These are phyloP conservation scores for Dissostichus mawsoni DNA, from an alignment of 2,113 vertebrate genomes.

Conservation along the genomic window DNA sequence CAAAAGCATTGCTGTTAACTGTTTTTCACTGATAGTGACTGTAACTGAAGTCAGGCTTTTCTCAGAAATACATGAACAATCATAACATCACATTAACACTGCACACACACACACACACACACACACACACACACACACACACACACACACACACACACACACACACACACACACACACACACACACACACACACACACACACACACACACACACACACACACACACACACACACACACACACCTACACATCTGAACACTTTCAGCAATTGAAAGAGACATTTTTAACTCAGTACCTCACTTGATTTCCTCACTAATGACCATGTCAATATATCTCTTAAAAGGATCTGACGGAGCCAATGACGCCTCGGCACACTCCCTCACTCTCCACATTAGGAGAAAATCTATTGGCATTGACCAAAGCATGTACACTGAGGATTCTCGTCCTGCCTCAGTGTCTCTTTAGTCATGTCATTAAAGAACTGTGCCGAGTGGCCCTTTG, in stretches of 20 bases:
- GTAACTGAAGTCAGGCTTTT: background rate
- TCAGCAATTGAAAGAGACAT: conserved; percentile 14
- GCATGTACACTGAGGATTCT: conserved; percentile 1
- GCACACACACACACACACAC: background rate
- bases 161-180: background rate
- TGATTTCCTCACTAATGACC: conserved; percentile 52
- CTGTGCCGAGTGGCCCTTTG: background rate
- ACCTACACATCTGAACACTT: background rate
- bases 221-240: background rate
- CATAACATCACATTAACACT: background rate
- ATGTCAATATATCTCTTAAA: conserved; percentile 47
- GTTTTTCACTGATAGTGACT: no score
- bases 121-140: background rate
- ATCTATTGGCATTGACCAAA: conserved; percentile 43
- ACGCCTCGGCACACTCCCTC: conserved; percentile 25
- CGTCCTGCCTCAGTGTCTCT: background rate
- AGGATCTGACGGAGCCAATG: conserved; percentile 52
- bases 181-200: background rate
- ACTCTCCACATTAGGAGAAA: conserved; percentile 20
- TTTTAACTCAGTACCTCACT: conserved; percentile 47
- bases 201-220: background rate
- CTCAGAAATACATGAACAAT: background rate
- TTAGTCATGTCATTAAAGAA: background rate
- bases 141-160: background rate
- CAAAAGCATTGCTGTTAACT: background rate